phyloP scores from a whole-genome alignment of 2,797 vertebrate species.

The Danio kyathit region DNA sequence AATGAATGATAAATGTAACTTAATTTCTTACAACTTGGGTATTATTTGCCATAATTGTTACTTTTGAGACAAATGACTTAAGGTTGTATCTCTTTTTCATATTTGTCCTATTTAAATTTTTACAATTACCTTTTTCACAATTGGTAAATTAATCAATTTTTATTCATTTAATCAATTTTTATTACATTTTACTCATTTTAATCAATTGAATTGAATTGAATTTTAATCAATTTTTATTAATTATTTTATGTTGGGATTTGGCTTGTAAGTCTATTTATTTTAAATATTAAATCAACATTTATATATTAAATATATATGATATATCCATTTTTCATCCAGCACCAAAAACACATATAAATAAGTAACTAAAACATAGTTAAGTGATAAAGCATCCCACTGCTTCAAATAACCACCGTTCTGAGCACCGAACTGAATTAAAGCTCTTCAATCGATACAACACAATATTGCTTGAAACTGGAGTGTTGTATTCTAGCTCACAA shows the following conservation, averaged over 20 bases:
- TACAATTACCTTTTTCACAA: too few relatives aligned
- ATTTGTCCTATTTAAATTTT: background rate
- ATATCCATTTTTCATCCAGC: background rate
- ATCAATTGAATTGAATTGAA: too few relatives aligned
- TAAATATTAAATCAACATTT: background rate
- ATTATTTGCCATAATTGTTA: background rate
- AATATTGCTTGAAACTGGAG: background rate
- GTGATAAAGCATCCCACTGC: background rate
- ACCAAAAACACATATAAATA: background rate
- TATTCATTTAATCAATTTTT: too few relatives aligned
- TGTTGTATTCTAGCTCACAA: conserved; percentile 2
- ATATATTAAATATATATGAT: background rate
- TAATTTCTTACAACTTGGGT: background rate
- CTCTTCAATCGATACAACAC: background rate
- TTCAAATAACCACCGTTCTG: background rate
- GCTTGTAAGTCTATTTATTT: background rate
- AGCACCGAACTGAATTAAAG: background rate
- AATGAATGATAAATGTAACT: background rate
- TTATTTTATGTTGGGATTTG: background rate
- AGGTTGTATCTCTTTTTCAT: background rate
- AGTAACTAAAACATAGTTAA: background rate
- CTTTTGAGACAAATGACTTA: background rate
- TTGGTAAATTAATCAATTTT: too few relatives aligned
- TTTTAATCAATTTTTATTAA: too few relatives aligned
- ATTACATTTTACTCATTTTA: too few relatives aligned